Evolutionary conservation across 2,113 vertebrate genomes (phyloP).

Genomic region (Dicaeum eximium): DNA sequence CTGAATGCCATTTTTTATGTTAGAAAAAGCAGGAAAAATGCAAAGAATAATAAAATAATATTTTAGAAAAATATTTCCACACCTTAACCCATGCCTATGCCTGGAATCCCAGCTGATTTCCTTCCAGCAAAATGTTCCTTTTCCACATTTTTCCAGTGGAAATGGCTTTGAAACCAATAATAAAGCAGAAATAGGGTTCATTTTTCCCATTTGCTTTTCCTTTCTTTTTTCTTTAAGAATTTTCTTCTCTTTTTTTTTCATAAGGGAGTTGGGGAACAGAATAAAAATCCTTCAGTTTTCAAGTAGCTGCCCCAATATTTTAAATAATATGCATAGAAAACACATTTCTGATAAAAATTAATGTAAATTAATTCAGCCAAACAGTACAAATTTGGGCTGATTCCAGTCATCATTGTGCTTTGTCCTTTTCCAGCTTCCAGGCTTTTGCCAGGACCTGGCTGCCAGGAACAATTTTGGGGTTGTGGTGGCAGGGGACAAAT

Average conservation of each 20-base stretch:
- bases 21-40: background rate
- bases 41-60: background rate
- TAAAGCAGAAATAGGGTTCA: background rate
- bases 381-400: background rate
- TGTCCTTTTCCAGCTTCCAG: background rate
- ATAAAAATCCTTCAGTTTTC: background rate
- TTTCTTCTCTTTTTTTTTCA: background rate
- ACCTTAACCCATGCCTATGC: background rate
- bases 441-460: background rate
- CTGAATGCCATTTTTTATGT: background rate
- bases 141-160: background rate
- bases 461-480: background rate
- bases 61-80: background rate
- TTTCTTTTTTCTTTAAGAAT: background rate
- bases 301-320: background rate
- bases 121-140: background rate
- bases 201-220: background rate
- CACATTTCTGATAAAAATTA: background rate
- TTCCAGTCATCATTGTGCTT: background rate
- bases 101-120: background rate
- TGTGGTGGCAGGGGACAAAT: background rate
- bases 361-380: background rate
- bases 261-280: rapidly evolving
- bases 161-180: background rate
- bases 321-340: background rate